Evolutionary conservation across 2,888 invertebrate species (phyloP), one percentile per base, ranked within the genome.

Genomic region (Eupithecia insigniata): DNA sequence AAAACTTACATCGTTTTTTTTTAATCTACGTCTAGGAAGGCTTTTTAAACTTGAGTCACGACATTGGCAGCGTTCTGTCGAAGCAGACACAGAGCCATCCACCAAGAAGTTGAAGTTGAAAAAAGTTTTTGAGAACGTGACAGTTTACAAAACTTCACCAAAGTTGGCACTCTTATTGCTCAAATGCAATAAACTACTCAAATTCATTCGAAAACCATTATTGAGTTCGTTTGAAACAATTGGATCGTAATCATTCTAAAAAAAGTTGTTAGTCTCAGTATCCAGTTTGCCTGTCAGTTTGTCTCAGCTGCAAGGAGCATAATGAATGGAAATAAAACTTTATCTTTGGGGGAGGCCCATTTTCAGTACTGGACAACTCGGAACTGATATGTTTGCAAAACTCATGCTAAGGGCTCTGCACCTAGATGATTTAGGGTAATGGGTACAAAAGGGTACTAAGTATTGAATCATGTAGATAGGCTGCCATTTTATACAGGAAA

Each of bases 381-480:
- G 34, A n/a, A n/a, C 34, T 34, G 34, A 34, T 10, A 34, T 34
- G 12, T 36, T 1, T 43, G 18, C n/a, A 51, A 51, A 51, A 51
- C 22, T 51, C 22, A 51, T 51, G n/a, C 22, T 51, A 22, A 51
- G 3, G 2, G 8, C 7, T n/a, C 46, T 46, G n/a, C 10, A 51
- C 22, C 46, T 51, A 51, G 46, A 51, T 51, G 46, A 51, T 51
- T 51, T n/a, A 51, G 22, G 46, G 10, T 51, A 51, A 51, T 51
- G 46, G 46, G 22, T 51, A 51, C 46, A 22, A 51, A 51, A 51
- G 46, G 46, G 8, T 51, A 51, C 10, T 22, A 22, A 51, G 46
- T 51, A 51, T 51, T 51, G 46, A 51, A 51, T 51, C 46, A 22
- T 51, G n/a, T 51, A 22, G 46, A 51, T 51, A 51, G 46, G 22